These are phyloP conservation scores for Numenius arquata DNA, from an alignment of 2,113 vertebrate species.

Conservation along the genomic window DNA sequence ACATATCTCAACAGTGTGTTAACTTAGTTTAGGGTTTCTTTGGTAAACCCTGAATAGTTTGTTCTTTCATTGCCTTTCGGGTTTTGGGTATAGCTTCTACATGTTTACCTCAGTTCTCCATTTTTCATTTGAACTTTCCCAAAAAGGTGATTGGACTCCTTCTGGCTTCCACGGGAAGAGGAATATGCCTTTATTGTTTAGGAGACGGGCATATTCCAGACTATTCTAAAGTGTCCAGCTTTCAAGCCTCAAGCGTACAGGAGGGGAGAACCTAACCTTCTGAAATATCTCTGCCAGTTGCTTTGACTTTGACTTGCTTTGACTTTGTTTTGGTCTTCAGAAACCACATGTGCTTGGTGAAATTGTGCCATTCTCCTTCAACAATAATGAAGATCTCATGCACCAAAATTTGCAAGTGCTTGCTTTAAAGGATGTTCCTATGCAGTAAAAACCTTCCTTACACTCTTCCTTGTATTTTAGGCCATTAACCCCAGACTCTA, in stretches of 20 bases:
- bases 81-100: background rate
- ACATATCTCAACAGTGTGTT: background rate
- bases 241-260: background rate
- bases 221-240: background rate
- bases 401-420: background rate
- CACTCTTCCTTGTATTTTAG: background rate
- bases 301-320: too few relatives aligned
- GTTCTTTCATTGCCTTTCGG: background rate
- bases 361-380: background rate
- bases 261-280: background rate
- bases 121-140: background rate
- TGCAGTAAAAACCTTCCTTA: background rate
- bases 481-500: background rate
- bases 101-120: background rate
- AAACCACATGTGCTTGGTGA: background rate
- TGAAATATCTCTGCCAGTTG: background rate
- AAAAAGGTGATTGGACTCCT: background rate
- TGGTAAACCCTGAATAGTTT: background rate
- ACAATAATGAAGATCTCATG: background rate
- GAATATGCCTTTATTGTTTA: background rate
- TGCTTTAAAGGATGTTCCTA: background rate
- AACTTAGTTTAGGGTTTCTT: background rate
- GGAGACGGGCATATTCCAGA: background rate
- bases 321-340: background rate
- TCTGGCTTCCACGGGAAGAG: background rate